Percentiles rank a stretch among this genome's conserved stretches.
phyloP scores from a whole-genome alignment of 2,113 vertebrate genomes.

The Anser cygnoides region DNA sequence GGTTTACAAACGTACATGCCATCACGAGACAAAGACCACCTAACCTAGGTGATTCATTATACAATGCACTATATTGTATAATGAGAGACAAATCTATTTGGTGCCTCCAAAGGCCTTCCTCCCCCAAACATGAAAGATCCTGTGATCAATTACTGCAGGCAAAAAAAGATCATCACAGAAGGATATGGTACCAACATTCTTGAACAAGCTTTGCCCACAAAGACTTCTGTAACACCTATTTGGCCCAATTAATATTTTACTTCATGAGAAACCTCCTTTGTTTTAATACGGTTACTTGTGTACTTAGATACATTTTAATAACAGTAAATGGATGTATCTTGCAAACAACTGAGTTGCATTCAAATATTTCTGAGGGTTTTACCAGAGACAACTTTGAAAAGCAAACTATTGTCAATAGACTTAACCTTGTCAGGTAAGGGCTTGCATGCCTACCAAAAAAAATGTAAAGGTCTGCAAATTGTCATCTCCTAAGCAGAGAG shows the following conservation, averaged over 20 bases:
- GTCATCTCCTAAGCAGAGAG: background rate
- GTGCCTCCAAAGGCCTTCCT: background rate
- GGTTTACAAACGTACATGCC: background rate
- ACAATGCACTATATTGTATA: background rate
- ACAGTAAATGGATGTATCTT: background rate
- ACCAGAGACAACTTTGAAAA: constrained; percentile 17
- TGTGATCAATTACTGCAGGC: background rate
- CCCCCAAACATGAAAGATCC: background rate
- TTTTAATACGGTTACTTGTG: background rate
- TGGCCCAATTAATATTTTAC: background rate
- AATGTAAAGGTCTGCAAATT: background rate
- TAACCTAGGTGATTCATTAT: background rate
- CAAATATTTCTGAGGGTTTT: background rate
- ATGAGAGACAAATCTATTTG: background rate
- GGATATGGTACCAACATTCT: background rate
- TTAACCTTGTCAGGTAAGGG: constrained; percentile 7
- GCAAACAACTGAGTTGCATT: background rate
- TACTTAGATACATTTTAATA: background rate
- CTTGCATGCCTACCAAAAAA: background rate
- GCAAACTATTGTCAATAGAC: constrained; percentile 9
- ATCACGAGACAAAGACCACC: background rate
- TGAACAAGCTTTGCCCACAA: background rate
- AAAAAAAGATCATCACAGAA: background rate
- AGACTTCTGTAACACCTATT: background rate
- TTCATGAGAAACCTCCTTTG: background rate